A percentile compares a stretch with the other conserved stretches of the same genome.
phyloP scores from a whole-genome alignment of 2,888 invertebrate genomes.

The Cremastobaeus sp. region DNA sequence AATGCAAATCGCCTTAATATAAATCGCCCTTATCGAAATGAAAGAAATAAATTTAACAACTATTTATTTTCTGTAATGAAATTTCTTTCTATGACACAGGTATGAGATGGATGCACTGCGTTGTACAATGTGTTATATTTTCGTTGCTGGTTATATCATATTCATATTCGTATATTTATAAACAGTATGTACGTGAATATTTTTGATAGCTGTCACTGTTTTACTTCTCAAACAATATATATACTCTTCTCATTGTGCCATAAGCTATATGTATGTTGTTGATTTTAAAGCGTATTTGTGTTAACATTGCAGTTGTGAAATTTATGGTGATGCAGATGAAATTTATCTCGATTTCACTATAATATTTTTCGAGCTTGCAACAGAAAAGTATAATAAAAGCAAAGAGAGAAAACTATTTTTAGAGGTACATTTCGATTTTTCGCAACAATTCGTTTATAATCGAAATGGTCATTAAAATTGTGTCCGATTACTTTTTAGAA shows the following conservation, averaged over 20 bases:
- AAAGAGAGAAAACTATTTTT: background rate
- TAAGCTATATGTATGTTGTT: slow-evolving; percentile 23
- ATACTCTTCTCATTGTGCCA: slow-evolving; percentile 6
- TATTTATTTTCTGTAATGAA: slow-evolving; percentile 25
- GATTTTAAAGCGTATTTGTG: slow-evolving; percentile 44
- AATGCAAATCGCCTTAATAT: slow-evolving; percentile 45
- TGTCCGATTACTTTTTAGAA: no score
- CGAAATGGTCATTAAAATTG: no score
- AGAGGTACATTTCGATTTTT: no score
- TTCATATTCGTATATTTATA: no score
- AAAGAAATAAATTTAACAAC: background rate
- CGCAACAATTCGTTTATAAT: no score
- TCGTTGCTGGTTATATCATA: no score
- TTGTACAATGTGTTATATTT: no score
- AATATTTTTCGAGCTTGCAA: slow-evolving; percentile 49
- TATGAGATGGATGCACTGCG: no score
- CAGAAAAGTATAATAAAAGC: slow-evolving; percentile 34
- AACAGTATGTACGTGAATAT: no score
- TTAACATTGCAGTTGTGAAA: slow-evolving; percentile 37
- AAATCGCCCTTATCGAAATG: slow-evolving; percentile 26
- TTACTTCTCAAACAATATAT: no score
- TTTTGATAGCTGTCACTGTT: no score
- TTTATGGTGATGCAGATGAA: slow-evolving; percentile 41
- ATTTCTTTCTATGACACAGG: no score
- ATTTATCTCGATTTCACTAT: slow-evolving; percentile 53